Percentiles rank a stretch among this genome's conserved stretches.
Evolutionary conservation across 2,888 invertebrate species (phyloP).

Genomic region (Allophyes oxyacanthae): DNA sequence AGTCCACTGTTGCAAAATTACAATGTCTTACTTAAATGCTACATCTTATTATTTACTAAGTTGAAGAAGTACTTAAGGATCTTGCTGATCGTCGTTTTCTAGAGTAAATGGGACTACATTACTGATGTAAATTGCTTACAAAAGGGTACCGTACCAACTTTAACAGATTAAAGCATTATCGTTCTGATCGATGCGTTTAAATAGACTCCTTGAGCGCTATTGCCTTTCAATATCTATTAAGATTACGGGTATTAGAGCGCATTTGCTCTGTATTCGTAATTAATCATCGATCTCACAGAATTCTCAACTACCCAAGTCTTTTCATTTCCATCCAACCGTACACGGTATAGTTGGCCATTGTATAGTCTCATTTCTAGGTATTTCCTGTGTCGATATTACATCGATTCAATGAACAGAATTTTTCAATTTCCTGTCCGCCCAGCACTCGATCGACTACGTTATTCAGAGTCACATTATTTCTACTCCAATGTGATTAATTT

Average conservation of each 20-base stretch:
- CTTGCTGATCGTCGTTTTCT: not conserved
- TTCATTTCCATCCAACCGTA: conserved; percentile 1
- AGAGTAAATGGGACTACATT: conserved; percentile 14
- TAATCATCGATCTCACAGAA: conserved; percentile 24
- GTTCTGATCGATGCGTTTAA: conserved; percentile 11
- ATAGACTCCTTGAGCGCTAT: conserved; percentile 18
- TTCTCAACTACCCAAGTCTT: not conserved
- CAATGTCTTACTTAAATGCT: too few species aligned
- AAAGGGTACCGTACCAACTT: conserved; percentile 11
- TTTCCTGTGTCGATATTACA: conserved; percentile 28
- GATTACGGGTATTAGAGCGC: conserved; percentile 7
- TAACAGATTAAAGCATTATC: conserved; percentile 26
- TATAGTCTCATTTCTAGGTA: conserved; percentile 6
- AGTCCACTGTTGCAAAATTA: too few species aligned
- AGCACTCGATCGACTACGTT: conserved; percentile 12
- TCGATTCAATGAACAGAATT: conserved; percentile 51
- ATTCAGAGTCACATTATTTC: conserved; percentile 29
- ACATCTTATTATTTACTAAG: too few species aligned
- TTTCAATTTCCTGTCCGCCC: conserved; percentile 58
- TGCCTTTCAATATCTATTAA: conserved; percentile 25
- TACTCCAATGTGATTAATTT: conserved; percentile 21
- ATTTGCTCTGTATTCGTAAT: conserved; percentile 25
- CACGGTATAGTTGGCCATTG: not conserved
- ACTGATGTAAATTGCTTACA: conserved; percentile 20
- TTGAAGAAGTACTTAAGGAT: not conserved